Percentiles rank a stretch among this genome's conserved stretches.
These are phyloP conservation scores for Trinectes maculatus DNA, from an alignment of 2,113 vertebrate genomes.

Conservation along the genomic window DNA sequence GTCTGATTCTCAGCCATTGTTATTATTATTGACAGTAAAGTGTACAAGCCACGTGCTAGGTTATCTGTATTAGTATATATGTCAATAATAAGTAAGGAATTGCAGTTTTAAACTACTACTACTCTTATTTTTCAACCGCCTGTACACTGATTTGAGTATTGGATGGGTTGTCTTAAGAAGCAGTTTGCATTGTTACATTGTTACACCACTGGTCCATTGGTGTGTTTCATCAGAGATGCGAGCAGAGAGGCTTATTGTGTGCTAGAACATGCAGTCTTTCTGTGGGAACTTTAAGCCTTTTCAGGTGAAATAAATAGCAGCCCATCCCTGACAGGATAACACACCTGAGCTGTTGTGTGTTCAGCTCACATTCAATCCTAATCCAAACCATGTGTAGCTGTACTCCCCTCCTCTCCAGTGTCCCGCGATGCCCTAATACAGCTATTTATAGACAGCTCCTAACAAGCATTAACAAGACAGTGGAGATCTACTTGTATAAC, in stretches of 20 bases:
- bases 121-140: too few species aligned
- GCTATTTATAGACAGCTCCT: slow-evolving; percentile 70
- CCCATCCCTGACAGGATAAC: slow-evolving; percentile 31
- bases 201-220: background rate
- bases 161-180: too few species aligned
- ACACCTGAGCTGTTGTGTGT: slow-evolving; percentile 35
- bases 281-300: slow-evolving; percentile 41
- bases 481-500: slow-evolving; percentile 55
- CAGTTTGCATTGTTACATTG: background rate
- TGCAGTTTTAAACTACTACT: too few species aligned
- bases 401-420: slow-evolving; percentile 37
- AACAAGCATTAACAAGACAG: slow-evolving; percentile 43
- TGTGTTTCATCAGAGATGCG: slow-evolving; percentile 1
- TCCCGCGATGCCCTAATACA: slow-evolving; percentile 52
- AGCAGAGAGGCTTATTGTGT: slow-evolving; percentile 18
- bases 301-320: slow-evolving; percentile 51
- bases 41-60: too few species aligned
- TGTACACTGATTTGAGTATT: too few species aligned
- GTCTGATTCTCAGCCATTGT: too few species aligned
- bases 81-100: too few species aligned
- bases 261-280: slow-evolving; percentile 30
- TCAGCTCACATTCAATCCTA: slow-evolving; percentile 52
- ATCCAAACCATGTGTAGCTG: slow-evolving; percentile 64
- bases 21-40: too few species aligned
- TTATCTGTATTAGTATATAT: too few species aligned